phyloP scores from a whole-genome alignment of 2,888 invertebrate genomes.

The Congeria kusceri region DNA sequence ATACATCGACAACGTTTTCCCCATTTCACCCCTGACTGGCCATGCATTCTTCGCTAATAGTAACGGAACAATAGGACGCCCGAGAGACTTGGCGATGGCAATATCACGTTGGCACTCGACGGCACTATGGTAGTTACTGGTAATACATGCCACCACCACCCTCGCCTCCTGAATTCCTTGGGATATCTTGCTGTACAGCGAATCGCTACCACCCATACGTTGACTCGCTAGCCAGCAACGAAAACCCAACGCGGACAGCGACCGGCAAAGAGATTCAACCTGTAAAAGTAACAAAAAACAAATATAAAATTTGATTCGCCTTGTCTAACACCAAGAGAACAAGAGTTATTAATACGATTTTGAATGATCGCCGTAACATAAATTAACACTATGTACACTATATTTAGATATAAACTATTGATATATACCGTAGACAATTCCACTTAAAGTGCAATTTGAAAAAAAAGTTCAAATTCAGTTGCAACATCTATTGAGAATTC shows the following conservation, averaged over 20 bases:
- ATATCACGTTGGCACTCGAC: conserved; percentile 51
- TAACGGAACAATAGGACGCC: conserved; percentile 50
- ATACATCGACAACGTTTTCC: conserved; percentile 4
- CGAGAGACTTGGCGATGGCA: conserved; percentile 43
- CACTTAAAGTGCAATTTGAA: too few species aligned
- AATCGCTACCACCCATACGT: conserved; percentile 83
- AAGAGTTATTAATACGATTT: too few species aligned
- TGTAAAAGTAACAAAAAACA: conserved; percentile 8
- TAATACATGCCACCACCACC: conserved; percentile 69
- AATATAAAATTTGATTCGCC: not conserved
- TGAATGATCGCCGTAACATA: too few species aligned
- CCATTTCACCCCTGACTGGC: conserved; percentile 45
- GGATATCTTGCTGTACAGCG: conserved; percentile 82
- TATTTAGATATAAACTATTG: too few species aligned
- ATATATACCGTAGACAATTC: too few species aligned
- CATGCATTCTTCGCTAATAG: conserved; percentile 40
- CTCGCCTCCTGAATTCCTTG: conserved; percentile 72
- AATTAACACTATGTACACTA: too few species aligned
- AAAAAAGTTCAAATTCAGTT: too few species aligned
- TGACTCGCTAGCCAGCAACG: conserved; percentile 82
- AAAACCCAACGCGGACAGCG: conserved; percentile 73
- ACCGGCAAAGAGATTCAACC: conserved; percentile 71
- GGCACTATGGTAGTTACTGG: conserved; percentile 34
- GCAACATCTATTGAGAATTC: too few species aligned
- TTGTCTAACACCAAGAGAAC: too few species aligned